Conservation (phyloP, 2,113 vertebrate species). For the Platichthys flesus region DNA sequence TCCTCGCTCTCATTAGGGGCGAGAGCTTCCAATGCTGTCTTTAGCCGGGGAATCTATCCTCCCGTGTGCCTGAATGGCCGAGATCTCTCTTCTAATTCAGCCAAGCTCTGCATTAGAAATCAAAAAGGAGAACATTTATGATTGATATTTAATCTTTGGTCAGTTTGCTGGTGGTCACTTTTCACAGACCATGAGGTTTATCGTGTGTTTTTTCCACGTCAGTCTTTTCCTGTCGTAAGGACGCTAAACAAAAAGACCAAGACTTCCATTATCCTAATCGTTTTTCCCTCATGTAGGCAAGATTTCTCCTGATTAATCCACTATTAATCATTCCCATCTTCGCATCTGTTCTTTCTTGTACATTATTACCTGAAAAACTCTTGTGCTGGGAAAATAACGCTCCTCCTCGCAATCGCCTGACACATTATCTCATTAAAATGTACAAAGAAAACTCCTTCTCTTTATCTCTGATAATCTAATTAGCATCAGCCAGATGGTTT, state of each 20-base stretch:
- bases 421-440: conserved; percentile 88
- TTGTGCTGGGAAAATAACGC: conserved; percentile 68
- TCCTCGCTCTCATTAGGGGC: conserved; percentile 78
- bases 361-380: conserved; percentile 82
- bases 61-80: conserved; percentile 2
- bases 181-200: neutral
- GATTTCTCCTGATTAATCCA: conserved; percentile 73
- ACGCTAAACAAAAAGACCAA: conserved; percentile 28
- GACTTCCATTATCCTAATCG: conserved; percentile 51
- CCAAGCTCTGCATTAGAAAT: neutral
- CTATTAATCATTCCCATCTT: conserved; percentile 78
- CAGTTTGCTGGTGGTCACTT: conserved; percentile 3
- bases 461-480: conserved; percentile 89
- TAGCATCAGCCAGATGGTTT: conserved; percentile 89
- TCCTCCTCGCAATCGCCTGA: conserved; percentile 78
- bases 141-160: neutral
- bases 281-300: conserved; percentile 76
- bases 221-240: conserved; percentile 16
- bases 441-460: conserved; percentile 87
- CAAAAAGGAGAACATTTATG: neutral
- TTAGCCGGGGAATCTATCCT: conserved; percentile 58
- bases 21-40: conserved; percentile 53
- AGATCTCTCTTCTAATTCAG: neutral
- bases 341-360: conserved; percentile 78
- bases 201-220: neutral